Evolutionary conservation across 2,888 invertebrate species (phyloP).

Genomic region (Cylloceria caligata): DNA sequence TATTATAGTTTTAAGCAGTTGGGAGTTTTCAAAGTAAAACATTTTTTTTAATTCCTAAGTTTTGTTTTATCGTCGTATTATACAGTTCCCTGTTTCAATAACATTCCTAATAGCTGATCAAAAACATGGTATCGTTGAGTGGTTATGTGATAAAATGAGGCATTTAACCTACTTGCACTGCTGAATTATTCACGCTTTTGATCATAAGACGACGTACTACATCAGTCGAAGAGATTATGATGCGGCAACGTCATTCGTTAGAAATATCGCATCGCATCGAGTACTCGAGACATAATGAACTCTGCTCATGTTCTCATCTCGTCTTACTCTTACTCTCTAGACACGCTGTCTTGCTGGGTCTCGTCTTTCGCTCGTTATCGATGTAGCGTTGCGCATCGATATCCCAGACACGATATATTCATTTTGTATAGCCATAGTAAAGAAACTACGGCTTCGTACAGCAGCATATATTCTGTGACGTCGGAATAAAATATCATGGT

Average conservation of each 20-base stretch:
- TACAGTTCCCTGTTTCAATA: background rate
- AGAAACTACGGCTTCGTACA: too few relatives aligned
- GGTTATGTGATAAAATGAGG: background rate
- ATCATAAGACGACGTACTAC: background rate
- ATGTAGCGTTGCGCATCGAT: slow-evolving; percentile 13
- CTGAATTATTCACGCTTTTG: background rate
- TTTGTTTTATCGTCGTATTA: background rate
- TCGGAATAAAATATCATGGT: background rate
- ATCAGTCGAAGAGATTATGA: background rate
- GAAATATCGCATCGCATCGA: slow-evolving; percentile 28
- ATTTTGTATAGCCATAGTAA: too few relatives aligned
- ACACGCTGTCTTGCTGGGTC: slow-evolving; percentile 25
- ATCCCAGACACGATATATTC: slow-evolving; percentile 8
- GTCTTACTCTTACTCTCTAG: slow-evolving; percentile 45
- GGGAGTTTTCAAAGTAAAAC: too few relatives aligned
- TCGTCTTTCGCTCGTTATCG: slow-evolving; percentile 54
- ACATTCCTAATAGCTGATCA: too few relatives aligned
- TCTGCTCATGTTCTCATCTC: slow-evolving; percentile 26
- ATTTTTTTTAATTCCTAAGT: background rate
- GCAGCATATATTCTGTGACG: too few relatives aligned
- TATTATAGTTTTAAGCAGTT: too few relatives aligned
- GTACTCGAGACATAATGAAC: background rate
- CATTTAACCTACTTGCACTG: too few relatives aligned
- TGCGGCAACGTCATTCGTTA: too few relatives aligned
- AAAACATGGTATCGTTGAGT: too few relatives aligned